Evolutionary conservation across 1,140 invertebrate genomes (phyloP).

Genomic region (Tetramorium simillimum): DNA sequence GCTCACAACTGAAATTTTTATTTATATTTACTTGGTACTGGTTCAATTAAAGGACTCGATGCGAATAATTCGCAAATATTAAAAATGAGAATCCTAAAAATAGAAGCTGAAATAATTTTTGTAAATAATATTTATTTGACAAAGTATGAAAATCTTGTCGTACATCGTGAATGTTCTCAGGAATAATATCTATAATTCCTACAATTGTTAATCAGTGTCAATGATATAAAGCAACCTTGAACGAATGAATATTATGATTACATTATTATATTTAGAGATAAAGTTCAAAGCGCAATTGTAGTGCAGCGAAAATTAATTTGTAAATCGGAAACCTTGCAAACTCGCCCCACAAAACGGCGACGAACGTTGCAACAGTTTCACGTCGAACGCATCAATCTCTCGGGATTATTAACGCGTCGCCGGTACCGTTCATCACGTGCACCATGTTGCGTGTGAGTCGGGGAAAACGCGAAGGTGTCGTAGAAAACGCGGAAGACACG

Average conservation of each 20-base stretch:
- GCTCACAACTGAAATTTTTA: neutral
- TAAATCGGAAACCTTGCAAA: neutral
- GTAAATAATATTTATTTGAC: neutral
- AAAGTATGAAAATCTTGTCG: neutral
- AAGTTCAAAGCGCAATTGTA: neutral
- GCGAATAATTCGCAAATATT: neutral
- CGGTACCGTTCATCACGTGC: slow-evolving; percentile 27
- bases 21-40: neutral
- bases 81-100: neutral
- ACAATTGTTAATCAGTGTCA: neutral
- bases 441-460: slow-evolving; percentile 22
- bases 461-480: slow-evolving; percentile 55
- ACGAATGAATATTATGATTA: neutral
- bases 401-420: slow-evolving; percentile 48
- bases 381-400: slow-evolving; percentile 58
- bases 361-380: neutral
- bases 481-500: slow-evolving; percentile 54
- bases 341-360: neutral
- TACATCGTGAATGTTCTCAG: neutral
- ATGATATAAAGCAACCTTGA: neutral
- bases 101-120: neutral
- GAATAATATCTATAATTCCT: neutral
- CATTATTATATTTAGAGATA: neutral
- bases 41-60: neutral
- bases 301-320: neutral